These are phyloP conservation scores for Lethocerus indicus DNA, from an alignment of 1,140 invertebrate species.

Conservation along the genomic window DNA sequence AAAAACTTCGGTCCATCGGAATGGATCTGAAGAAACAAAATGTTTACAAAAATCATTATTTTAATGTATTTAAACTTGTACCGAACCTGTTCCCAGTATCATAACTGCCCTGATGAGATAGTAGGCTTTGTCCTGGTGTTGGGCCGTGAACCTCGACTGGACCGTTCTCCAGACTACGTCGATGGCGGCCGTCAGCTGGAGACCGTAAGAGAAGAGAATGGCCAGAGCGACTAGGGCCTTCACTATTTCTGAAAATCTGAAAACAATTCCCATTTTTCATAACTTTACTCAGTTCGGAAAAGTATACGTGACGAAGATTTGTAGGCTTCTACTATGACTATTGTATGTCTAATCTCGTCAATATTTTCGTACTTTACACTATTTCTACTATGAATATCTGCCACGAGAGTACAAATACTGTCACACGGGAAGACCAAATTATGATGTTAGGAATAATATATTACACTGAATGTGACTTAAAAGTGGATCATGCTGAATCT, in stretches of 20 bases:
- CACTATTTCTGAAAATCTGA: constrained; percentile 64
- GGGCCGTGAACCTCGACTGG: constrained; percentile 22
- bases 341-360: not conserved
- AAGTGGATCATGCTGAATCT: constrained; percentile 26
- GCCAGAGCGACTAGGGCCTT: constrained; percentile 71
- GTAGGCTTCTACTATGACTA: not conserved
- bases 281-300: too few species aligned
- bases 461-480: not conserved
- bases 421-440: constrained; percentile 57
- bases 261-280: not conserved
- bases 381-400: not conserved
- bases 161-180: constrained; percentile 15
- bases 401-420: constrained; percentile 67
- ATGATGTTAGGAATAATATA: not conserved
- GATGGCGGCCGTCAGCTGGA: constrained; percentile 36
- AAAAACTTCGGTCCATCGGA: not conserved
- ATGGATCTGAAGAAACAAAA: not conserved
- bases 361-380: not conserved
- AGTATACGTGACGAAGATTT: not conserved
- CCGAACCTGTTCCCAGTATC: constrained; percentile 28
- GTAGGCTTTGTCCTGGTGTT: constrained; percentile 41
- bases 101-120: constrained; percentile 38
- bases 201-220: constrained; percentile 78
- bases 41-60: not conserved
- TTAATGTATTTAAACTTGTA: not conserved